Percentiles rank a stretch among this genome's conserved stretches.
These are phyloP conservation scores for Thera obeliscata DNA, from an alignment of 2,888 invertebrate genomes.

Conservation along the genomic window DNA sequence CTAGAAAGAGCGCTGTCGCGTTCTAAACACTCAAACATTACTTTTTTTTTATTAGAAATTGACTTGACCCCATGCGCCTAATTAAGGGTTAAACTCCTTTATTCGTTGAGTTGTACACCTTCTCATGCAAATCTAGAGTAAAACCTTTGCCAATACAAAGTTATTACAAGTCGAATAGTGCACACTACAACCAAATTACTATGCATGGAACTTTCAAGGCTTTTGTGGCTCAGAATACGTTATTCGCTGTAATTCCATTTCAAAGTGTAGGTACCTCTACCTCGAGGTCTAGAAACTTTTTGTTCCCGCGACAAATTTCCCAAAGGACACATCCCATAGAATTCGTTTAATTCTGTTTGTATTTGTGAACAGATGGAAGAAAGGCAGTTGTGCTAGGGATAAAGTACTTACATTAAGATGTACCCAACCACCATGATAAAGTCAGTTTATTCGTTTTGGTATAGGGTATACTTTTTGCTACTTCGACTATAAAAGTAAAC, in stretches of 20 bases:
- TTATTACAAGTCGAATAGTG: conserved; percentile 1
- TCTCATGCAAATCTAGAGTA: no score
- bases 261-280: conserved; percentile 29
- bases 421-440: not conserved
- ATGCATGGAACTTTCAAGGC: conserved; percentile 16
- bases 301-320: conserved; percentile 51
- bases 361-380: conserved; percentile 24
- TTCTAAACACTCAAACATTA: no score
- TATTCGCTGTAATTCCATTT: conserved; percentile 24
- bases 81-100: no score
- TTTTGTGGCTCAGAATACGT: conserved; percentile 13
- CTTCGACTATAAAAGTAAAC: not conserved
- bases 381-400: conserved; percentile 13
- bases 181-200: conserved; percentile 14
- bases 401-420: conserved; percentile 4
- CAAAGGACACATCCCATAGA: conserved; percentile 45
- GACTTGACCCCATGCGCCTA: no score
- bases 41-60: no score
- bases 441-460: not conserved
- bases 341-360: conserved; percentile 43
- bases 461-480: not conserved
- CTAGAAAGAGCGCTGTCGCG: no score
- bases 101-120: no score
- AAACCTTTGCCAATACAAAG: not conserved
- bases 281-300: conserved; percentile 39